A percentile compares a stretch with the other conserved stretches of the same genome.
These are phyloP conservation scores for Phylloscopus trochiloides DNA, from an alignment of 2,113 vertebrate species.

Conservation along the genomic window DNA sequence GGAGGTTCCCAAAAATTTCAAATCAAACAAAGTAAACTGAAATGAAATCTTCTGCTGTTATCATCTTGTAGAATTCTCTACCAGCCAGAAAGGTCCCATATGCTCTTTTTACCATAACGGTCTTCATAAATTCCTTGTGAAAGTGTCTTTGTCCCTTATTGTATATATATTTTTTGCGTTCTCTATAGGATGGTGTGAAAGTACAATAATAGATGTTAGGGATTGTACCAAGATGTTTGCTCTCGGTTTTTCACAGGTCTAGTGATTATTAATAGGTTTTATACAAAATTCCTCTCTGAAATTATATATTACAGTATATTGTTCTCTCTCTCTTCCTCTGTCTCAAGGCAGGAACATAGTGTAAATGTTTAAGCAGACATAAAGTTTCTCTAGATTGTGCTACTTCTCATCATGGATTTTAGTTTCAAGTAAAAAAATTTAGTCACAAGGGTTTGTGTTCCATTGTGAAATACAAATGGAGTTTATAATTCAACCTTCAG, in stretches of 20 bases:
- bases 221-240: slow-evolving; percentile 1
- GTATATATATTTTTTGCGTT: slow-evolving; percentile 65
- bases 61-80: slow-evolving; percentile 33
- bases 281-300: slow-evolving; percentile 50
- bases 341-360: slow-evolving; percentile 51
- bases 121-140: slow-evolving; percentile 45
- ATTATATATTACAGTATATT: not conserved
- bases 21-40: slow-evolving; percentile 21
- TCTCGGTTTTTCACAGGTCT: slow-evolving; percentile 31
- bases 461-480: slow-evolving; percentile 64
- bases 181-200: slow-evolving; percentile 53
- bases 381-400: slow-evolving; percentile 77
- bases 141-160: slow-evolving; percentile 41
- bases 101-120: slow-evolving; percentile 35
- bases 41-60: slow-evolving; percentile 41
- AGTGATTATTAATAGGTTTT: slow-evolving; percentile 27
- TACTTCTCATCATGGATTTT: slow-evolving; percentile 76
- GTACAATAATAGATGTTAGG: slow-evolving; percentile 28
- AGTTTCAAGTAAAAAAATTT: slow-evolving; percentile 71
- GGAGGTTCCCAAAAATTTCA: slow-evolving; percentile 27
- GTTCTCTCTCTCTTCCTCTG: slow-evolving; percentile 5
- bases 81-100: slow-evolving; percentile 6
- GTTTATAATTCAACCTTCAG: slow-evolving; percentile 68
- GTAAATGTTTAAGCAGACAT: slow-evolving; percentile 57
- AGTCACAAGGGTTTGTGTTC: slow-evolving; percentile 45